phyloP scores from a whole-genome alignment of 2,113 vertebrate genomes.

The Hippocampus guttulatus region DNA sequence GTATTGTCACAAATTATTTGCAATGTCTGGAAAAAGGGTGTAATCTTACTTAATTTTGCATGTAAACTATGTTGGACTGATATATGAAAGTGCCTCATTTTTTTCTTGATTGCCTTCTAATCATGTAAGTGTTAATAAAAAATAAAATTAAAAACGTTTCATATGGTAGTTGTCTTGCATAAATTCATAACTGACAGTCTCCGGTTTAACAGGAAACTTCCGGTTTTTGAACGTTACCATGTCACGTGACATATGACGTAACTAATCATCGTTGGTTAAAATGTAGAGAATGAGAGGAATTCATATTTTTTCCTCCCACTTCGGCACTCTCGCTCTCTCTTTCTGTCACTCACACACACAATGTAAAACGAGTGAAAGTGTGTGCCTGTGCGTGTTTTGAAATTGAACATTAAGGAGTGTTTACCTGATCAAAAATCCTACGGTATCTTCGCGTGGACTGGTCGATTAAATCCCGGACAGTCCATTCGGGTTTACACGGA shows the following conservation, averaged over 20 bases:
- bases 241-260: conserved; percentile 31
- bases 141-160: too few relatives aligned
- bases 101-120: not conserved
- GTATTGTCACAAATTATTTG: not conserved
- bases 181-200: too few relatives aligned
- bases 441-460: conserved; percentile 86
- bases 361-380: too few relatives aligned
- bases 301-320: not conserved
- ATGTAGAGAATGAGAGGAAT: not conserved
- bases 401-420: not conserved
- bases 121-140: not conserved
- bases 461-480: conserved; percentile 80
- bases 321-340: too few relatives aligned
- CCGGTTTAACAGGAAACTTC: not conserved
- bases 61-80: not conserved
- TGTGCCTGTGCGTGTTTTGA: too few relatives aligned
- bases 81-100: not conserved
- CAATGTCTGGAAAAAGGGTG: not conserved
- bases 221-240: not conserved
- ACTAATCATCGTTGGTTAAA: not conserved
- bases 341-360: not conserved
- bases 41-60: not conserved
- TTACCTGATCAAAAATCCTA: conserved; percentile 81
- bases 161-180: too few relatives aligned
- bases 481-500: conserved; percentile 82